A percentile compares a stretch with the other conserved stretches of the same genome.
phyloP scores from a whole-genome alignment of 2,888 invertebrate species.

The Lasius platythorax region DNA sequence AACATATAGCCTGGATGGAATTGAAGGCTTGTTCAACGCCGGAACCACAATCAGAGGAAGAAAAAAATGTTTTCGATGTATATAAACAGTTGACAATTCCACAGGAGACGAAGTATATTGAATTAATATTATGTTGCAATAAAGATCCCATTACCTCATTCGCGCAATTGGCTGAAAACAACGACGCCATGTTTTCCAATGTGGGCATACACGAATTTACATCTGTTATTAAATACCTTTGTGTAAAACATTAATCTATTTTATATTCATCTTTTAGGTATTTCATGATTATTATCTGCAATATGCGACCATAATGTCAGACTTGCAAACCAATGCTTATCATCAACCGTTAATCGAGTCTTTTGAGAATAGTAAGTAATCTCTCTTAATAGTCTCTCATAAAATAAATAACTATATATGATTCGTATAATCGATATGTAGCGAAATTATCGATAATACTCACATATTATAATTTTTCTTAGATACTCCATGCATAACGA shows the following conservation, averaged over 20 bases:
- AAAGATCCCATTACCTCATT: conserved; percentile 25
- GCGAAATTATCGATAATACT: neutral
- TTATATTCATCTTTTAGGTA: neutral
- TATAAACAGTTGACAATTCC: conserved; percentile 63
- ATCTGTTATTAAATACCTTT: neutral
- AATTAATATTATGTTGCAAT: conserved; percentile 62
- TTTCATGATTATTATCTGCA: conserved; percentile 58
- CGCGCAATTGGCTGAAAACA: conserved; percentile 64
- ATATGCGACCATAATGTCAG: conserved; percentile 86
- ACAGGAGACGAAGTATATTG: conserved; percentile 57
- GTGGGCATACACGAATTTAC: conserved; percentile 43
- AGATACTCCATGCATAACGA: conserved; percentile 89
- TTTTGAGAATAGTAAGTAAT: conserved; percentile 85
- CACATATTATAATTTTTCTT: conserved; percentile 32
- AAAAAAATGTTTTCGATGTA: neutral
- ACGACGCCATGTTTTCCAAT: conserved; percentile 20
- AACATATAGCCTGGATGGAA: conserved; percentile 56
- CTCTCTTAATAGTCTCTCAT: neutral
- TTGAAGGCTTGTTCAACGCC: conserved; percentile 49
- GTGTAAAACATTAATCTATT: neutral
- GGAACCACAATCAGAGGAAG: conserved; percentile 41
- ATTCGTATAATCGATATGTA: neutral
- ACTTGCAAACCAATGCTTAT: conserved; percentile 86
- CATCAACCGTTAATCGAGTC: conserved; percentile 86
- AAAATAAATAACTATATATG: neutral